These are phyloP conservation scores for Cichlasoma orientale DNA, from an alignment of 2,797 vertebrate genomes.

Conservation along the genomic window DNA sequence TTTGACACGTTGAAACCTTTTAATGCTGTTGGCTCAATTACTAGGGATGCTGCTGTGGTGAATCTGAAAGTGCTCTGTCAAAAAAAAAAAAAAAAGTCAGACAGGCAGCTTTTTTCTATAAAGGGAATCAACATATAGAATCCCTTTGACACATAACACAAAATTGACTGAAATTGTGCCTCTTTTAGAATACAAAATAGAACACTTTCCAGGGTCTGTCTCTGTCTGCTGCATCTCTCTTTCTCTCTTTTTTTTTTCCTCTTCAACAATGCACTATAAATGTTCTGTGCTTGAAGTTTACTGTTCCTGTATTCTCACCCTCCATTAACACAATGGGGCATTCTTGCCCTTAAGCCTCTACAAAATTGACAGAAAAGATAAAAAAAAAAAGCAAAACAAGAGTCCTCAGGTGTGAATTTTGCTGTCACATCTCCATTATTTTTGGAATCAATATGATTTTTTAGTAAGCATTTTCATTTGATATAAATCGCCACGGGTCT, in stretches of 20 bases:
- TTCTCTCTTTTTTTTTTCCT: background rate
- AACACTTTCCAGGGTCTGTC: slow-evolving; percentile 33
- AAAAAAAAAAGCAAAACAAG: slow-evolving; percentile 38
- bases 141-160: slow-evolving; percentile 33
- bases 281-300: background rate
- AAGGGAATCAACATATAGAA: slow-evolving; percentile 66
- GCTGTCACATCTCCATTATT: slow-evolving; percentile 55
- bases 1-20: slow-evolving; percentile 59
- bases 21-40: slow-evolving; percentile 57
- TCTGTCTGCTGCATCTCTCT: background rate
- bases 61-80: slow-evolving; percentile 57
- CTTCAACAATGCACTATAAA: background rate
- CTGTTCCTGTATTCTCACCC: slow-evolving; percentile 4
- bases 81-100: slow-evolving; percentile 10
- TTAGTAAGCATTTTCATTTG: slow-evolving; percentile 73
- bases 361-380: slow-evolving; percentile 39
- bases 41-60: slow-evolving; percentile 37
- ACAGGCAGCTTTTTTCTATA: slow-evolving; percentile 35
- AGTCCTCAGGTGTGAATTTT: slow-evolving; percentile 47
- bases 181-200: slow-evolving; percentile 56
- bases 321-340: slow-evolving; percentile 22
- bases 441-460: slow-evolving; percentile 65
- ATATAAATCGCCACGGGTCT: slow-evolving; percentile 72
- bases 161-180: slow-evolving; percentile 64
- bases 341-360: slow-evolving; percentile 36